phyloP scores from a whole-genome alignment of 2,113 vertebrate genomes.

The Morone saxatilis region DNA sequence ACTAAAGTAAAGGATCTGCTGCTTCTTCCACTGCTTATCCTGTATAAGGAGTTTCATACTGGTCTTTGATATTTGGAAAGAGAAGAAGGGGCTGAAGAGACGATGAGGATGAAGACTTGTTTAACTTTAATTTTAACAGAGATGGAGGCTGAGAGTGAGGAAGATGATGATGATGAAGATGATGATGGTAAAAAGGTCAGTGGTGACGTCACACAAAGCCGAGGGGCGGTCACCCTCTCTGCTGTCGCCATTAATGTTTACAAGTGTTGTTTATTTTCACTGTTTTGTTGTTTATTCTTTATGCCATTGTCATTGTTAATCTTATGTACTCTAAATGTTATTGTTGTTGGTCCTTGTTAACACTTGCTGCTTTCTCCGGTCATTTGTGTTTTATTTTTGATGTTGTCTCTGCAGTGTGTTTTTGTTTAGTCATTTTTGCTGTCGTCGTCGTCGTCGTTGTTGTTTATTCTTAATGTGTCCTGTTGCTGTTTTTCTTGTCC shows the following conservation, averaged over 20 bases:
- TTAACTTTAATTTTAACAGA: slow-evolving; percentile 74
- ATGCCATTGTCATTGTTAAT: slow-evolving; percentile 13
- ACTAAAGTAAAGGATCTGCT: neutral
- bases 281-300: slow-evolving; percentile 7
- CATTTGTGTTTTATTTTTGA: neutral
- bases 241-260: slow-evolving; percentile 40
- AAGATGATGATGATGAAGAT: slow-evolving; percentile 82
- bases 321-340: slow-evolving; percentile 7
- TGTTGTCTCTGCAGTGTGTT: slow-evolving; percentile 7
- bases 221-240: slow-evolving; percentile 36
- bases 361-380: neutral
- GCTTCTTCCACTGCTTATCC: neutral
- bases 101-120: slow-evolving; percentile 53
- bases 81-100: neutral
- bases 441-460: neutral
- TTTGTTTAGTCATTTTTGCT: neutral
- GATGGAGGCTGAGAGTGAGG: slow-evolving; percentile 82
- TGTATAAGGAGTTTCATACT: neutral
- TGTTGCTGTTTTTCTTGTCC: neutral
- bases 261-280: slow-evolving; percentile 27
- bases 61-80: neutral
- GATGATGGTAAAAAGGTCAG: slow-evolving; percentile 94
- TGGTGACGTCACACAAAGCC: slow-evolving; percentile 79
- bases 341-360: neutral
- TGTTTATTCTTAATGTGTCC: slow-evolving; percentile 16